Evolutionary conservation across 2,797 vertebrate genomes (phyloP).

Genomic region (Heterohyrax brucei): DNA sequence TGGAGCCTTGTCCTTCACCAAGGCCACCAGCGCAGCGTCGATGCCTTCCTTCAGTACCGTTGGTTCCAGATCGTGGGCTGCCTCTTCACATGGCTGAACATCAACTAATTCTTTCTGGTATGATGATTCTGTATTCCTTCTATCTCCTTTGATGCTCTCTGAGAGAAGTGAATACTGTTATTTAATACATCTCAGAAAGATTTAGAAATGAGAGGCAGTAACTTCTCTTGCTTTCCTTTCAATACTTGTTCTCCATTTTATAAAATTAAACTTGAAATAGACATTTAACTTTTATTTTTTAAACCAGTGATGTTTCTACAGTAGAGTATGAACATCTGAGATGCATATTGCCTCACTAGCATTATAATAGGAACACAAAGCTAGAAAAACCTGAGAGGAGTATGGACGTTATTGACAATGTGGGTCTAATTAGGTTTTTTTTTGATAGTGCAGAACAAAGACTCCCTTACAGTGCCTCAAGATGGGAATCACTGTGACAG

Average conservation of each 20-base stretch:
- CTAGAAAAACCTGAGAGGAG: neutral
- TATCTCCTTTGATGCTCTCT: no score
- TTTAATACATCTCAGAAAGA: constrained; percentile 62
- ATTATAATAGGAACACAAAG: neutral
- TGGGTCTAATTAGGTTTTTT: constrained; percentile 20
- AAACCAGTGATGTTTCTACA: neutral
- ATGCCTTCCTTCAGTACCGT: no score
- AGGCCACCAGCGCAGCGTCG: no score
- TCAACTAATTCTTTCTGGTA: no score
- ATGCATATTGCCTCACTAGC: neutral
- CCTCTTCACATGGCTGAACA: no score
- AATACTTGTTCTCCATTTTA: neutral
- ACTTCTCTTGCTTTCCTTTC: constrained; percentile 46
- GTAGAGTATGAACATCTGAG: neutral
- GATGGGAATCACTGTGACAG: neutral
- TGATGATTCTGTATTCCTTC: no score
- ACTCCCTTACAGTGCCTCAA: neutral
- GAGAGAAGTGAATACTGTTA: neutral
- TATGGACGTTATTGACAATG: constrained; percentile 47
- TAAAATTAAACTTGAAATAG: constrained; percentile 33
- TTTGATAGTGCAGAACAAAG: constrained; percentile 29
- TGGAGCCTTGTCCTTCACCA: no score
- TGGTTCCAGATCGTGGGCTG: no score
- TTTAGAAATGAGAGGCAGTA: constrained; percentile 49
- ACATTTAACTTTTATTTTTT: constrained; percentile 39